Base-by-base conservation (phyloP, 2,113 vertebrate species). In the Mormyrus iriodes region DNA sequence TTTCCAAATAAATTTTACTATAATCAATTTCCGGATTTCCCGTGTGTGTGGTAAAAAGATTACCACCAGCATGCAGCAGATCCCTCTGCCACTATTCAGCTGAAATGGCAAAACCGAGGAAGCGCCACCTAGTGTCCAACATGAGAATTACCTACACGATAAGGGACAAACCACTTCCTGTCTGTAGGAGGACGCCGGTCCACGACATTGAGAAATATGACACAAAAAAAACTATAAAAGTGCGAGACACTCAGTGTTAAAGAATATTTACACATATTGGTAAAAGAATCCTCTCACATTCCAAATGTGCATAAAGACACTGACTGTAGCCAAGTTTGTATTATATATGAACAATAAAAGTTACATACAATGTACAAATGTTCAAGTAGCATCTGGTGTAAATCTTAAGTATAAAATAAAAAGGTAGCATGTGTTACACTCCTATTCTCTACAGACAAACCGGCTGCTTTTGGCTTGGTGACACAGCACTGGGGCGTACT, bases 361-460 rank as follows among this genome's bases (percentile, higher is more conserved):
- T 51, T 85, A 48, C 24, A 51, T 55, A 88, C 49, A 88, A 88
- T 48, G 79, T 85, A 31, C 24, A 84, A 88, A 83, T 61, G 79
- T 85, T 48, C 51, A 84, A 89, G 76, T 89, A 84, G 76, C 8
- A 84, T 87, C 39, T 89, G 76, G 19, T 46, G 49, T 44, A 85
- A 89, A 89, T 35, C 17, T 48, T 15, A 44, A 82, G 51, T 27
- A 42, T 89, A 39, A 89, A 58, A 39, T 21, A 84, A 27, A 85
- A 85, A 58, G 15, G 17, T 4, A 79, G 73, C 73, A 42, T 17
- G 69, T 39, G 69, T 42, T 46, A 84, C 76, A 89, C 51, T 46
- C 49, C 52, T 84, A 46, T 39, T 27, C 4, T 21, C 35, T 15
- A 12, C 10, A 87, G 6, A 65, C 31, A 88, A 17, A 49, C 46